A percentile compares a stretch with the other conserved stretches of the same genome.
Evolutionary conservation across 2,113 vertebrate genomes (phyloP).

Genomic region (Nannospalax galili): DNA sequence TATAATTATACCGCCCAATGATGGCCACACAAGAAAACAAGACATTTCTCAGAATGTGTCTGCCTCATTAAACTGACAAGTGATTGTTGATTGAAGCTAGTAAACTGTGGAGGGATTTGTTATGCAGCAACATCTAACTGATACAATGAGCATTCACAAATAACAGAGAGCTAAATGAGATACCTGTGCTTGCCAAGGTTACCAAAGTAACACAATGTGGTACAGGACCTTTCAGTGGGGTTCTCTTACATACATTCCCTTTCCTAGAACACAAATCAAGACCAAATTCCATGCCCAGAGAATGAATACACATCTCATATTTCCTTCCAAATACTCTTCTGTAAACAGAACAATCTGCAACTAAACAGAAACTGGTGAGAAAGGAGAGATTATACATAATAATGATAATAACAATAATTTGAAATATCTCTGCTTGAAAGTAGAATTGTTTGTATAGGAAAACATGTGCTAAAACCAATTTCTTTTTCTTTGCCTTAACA

Average conservation of each 20-base stretch:
- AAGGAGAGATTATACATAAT: not conserved
- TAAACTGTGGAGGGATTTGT: not conserved
- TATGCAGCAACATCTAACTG: not conserved
- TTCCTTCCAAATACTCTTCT: constrained; percentile 53
- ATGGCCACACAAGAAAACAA: not conserved
- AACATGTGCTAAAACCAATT: constrained; percentile 39
- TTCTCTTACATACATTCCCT: not conserved
- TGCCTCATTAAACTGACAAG: not conserved
- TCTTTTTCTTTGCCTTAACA: not conserved
- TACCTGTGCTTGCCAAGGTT: not conserved
- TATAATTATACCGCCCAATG: not conserved
- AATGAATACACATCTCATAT: not conserved
- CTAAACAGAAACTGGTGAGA: not conserved
- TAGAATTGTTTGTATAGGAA: constrained; percentile 36
- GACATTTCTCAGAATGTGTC: not conserved
- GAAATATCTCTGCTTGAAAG: constrained; percentile 25
- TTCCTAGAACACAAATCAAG: not conserved
- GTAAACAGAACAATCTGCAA: constrained; percentile 8
- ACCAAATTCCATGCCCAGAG: not conserved
- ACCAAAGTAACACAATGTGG: not conserved
- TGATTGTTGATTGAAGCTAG: not conserved
- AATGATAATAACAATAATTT: not conserved
- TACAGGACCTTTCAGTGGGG: not conserved
- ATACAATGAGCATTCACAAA: constrained; percentile 16
- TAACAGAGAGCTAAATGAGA: not conserved